Evolutionary conservation across 1,140 invertebrate genomes (phyloP).

Genomic region (Drosophila parvula): DNA sequence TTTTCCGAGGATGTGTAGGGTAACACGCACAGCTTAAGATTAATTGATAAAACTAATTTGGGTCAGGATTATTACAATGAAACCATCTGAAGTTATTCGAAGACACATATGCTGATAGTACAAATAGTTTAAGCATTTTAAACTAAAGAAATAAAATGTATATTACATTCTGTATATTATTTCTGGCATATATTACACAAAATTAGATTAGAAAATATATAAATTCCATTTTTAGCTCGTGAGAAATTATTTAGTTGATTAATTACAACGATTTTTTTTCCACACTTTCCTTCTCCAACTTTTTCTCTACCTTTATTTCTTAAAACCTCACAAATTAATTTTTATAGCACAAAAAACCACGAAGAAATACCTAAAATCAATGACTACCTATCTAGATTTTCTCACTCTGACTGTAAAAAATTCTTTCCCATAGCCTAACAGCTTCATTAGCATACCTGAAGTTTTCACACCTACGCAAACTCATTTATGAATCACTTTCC

Average conservation of each 20-base stretch:
- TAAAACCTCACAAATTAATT: background rate
- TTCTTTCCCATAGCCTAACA: slow-evolving; percentile 23
- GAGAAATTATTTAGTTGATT: background rate
- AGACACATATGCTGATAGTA: background rate
- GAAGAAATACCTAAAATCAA: slow-evolving; percentile 1
- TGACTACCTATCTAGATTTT: slow-evolving; percentile 7
- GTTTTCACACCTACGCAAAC: slow-evolving; percentile 36
- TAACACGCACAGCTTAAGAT: slow-evolving; percentile 4
- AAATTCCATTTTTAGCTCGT: rapidly evolving
- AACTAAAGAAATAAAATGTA: too few relatives aligned
- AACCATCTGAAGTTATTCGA: background rate
- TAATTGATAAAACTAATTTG: slow-evolving; percentile 16
- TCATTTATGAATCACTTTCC: slow-evolving; percentile 32
- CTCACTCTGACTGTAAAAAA: background rate
- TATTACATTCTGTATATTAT: too few relatives aligned
- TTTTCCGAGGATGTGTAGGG: background rate
- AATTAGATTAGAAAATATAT: background rate
- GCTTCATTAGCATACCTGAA: slow-evolving; percentile 41
- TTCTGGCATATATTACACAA: too few relatives aligned
- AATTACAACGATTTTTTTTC: background rate
- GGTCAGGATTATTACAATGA: background rate
- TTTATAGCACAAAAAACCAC: background rate
- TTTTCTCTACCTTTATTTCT: background rate
- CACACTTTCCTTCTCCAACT: background rate
- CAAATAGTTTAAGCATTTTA: too few relatives aligned